These are phyloP conservation scores for Glaucopsyche alexis DNA, from an alignment of 2,888 invertebrate genomes.

Conservation along the genomic window DNA sequence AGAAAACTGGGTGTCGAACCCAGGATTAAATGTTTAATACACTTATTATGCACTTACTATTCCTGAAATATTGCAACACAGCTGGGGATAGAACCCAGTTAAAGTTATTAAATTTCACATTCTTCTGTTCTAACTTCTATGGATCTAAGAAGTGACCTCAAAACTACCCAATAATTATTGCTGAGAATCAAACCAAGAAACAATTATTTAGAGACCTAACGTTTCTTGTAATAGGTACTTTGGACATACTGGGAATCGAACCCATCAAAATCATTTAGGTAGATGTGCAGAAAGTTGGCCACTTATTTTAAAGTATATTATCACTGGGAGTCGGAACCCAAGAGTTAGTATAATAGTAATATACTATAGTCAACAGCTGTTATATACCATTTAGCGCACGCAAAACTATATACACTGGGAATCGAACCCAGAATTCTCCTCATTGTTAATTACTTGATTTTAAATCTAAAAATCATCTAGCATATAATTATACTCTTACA, in stretches of 20 bases:
- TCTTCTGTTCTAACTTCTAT: too few species aligned
- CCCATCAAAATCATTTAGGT: constrained; percentile 9
- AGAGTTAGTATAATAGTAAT: neutral
- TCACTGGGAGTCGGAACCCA: constrained; percentile 30
- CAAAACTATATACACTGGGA: neutral
- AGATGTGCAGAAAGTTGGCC: too few species aligned
- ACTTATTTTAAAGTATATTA: neutral
- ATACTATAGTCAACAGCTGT: too few species aligned
- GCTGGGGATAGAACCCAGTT: neutral
- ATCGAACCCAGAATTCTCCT: neutral
- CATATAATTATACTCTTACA: neutral
- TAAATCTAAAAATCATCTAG: neutral
- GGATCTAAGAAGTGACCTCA: neutral
- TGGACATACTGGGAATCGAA: constrained; percentile 32
- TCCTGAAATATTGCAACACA: too few species aligned
- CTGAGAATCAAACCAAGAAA: neutral
- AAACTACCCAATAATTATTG: neutral
- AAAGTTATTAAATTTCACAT: too few species aligned
- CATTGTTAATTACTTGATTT: neutral
- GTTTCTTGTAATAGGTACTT: neutral
- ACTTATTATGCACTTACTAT: too few species aligned
- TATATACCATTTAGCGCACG: too few species aligned
- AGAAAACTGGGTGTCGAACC: neutral
- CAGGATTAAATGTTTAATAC: neutral
- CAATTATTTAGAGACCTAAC: neutral